phyloP scores from a whole-genome alignment of 2,797 vertebrate species.

The Sebastes aleutianus region DNA sequence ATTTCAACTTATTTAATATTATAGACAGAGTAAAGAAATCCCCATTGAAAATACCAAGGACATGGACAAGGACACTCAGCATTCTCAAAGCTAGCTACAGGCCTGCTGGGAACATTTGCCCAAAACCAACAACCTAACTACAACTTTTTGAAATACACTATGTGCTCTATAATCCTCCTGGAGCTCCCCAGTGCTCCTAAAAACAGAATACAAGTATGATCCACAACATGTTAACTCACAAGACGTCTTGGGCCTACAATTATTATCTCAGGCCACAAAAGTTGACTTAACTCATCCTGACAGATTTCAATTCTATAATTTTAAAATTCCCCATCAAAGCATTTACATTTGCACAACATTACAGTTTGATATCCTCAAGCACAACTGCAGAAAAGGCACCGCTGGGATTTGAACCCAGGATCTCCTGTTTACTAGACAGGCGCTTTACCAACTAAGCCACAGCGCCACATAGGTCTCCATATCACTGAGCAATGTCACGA shows the following conservation, averaged over 20 bases:
- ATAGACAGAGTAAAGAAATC: neutral
- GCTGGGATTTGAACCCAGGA: neutral
- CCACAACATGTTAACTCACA: neutral
- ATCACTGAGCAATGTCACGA: neutral
- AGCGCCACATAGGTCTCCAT: neutral
- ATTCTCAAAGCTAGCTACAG: neutral
- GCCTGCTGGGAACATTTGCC: neutral
- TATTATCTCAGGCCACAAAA: neutral
- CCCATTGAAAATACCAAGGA: neutral
- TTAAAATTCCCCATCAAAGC: neutral
- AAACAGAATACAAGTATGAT: neutral
- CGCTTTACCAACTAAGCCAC: conserved; percentile 3
- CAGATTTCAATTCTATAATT: neutral
- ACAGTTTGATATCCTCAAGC: neutral
- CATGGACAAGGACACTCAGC: too few relatives aligned
- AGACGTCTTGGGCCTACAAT: neutral
- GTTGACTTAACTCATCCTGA: neutral
- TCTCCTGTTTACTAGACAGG: conserved; percentile 4
- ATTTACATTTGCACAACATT: neutral
- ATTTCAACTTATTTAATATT: neutral
- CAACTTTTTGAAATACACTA: neutral
- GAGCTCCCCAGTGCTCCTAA: neutral
- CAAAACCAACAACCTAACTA: neutral
- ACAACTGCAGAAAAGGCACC: neutral
- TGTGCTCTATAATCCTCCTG: neutral